A percentile compares a stretch with the other conserved stretches of the same genome.
phyloP scores from a whole-genome alignment of 2,113 vertebrate species.

The Ammodytes marinus region DNA sequence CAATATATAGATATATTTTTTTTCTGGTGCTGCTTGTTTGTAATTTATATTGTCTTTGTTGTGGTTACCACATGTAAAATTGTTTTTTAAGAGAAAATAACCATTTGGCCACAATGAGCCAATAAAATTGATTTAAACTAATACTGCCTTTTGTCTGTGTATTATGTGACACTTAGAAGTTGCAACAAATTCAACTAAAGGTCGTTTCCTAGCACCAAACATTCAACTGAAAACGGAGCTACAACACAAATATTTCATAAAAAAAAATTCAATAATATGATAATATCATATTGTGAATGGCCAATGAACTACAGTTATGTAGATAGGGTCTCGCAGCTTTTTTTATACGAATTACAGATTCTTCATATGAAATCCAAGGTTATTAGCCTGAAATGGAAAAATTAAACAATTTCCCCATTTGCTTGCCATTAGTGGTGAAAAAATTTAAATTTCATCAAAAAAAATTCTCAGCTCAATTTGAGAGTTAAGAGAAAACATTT shows the following conservation, averaged over 20 bases:
- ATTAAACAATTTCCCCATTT: not conserved
- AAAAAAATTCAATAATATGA: not conserved
- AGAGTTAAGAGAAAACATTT: not conserved
- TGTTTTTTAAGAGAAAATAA: conserved; percentile 69
- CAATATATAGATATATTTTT: conserved; percentile 51
- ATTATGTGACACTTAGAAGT: not conserved
- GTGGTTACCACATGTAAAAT: conserved; percentile 61
- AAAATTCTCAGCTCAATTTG: not conserved
- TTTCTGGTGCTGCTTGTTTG: conserved; percentile 72
- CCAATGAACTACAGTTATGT: not conserved
- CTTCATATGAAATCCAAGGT: not conserved
- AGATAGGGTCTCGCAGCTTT: not conserved
- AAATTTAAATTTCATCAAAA: not conserved
- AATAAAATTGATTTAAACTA: conserved; percentile 78
- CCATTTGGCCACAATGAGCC: conserved; percentile 64
- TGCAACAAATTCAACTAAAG: not conserved
- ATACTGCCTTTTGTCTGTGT: conserved; percentile 10
- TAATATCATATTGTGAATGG: not conserved
- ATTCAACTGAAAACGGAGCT: not conserved
- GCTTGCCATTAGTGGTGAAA: not conserved
- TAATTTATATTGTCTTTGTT: conserved; percentile 80
- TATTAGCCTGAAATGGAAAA: not conserved
- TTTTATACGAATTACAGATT: not conserved
- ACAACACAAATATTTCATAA: not conserved
- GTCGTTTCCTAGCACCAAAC: not conserved